Evolutionary conservation across 2,797 vertebrate species (phyloP), one percentile per base, ranked within the genome.

Genomic region (Crenuchus spilurus): DNA sequence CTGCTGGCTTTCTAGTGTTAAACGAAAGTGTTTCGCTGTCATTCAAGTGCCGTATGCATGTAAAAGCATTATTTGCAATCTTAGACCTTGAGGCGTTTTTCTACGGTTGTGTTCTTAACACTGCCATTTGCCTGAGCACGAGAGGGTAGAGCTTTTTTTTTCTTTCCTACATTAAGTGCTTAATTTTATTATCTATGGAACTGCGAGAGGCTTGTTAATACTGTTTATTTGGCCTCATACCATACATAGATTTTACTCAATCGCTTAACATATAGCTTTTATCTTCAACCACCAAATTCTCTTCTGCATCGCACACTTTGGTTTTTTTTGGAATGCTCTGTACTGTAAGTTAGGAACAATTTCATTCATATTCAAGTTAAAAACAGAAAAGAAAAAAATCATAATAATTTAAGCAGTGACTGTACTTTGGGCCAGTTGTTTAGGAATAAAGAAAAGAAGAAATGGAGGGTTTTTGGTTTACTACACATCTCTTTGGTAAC

Each of bases 401-500:
- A 37, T 0, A 16, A 69, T 71, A 75, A 74, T 31, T 73, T 54
- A 78, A 68, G 85, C 84, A 86, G 87, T 84, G 88, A 80, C 84
- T 86, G 87, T 89, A 89, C 85, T 91, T 92, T 92, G 93, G 90
- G 92, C 90, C 90, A 90, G 86, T 89, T 89, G 74, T 87, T 84
- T 74, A 85, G 81, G 74, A 89, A 82, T 57, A 78, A 81, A 73
- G 75, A 37, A 44, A 46, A 80, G 78, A 81, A 80, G 71, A 60
- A 77, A 86, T 82, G 39, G 87, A 88, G 88, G 88, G 88, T 93
- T 92, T 94, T 94, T 93, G 93, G 92, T 94, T 93, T 93, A 89
- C 91, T 93, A 93, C 90, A 83, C 79, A 87, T 92, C 90, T 94
- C 93, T 94, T 94, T 94, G 93, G 93, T 94, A 89, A 93, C 92